Percentiles rank a stretch among this genome's conserved stretches.
Evolutionary conservation across 2,113 vertebrate species (phyloP).

Genomic region (Fregata magnificens): DNA sequence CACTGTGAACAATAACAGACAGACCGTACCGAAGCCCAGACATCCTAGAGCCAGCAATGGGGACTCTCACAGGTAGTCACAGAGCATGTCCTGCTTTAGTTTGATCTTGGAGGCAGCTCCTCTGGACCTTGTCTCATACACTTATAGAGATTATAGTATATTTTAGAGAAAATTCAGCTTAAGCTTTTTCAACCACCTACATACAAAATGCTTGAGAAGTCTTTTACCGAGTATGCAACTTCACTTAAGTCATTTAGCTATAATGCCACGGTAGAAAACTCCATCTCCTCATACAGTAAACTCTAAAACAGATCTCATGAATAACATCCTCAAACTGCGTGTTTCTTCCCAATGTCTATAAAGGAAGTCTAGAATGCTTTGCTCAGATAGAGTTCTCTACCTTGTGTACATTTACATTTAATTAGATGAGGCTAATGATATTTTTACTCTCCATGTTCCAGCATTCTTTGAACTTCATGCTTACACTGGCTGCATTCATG

Average conservation of each 20-base stretch:
- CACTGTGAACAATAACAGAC: background rate
- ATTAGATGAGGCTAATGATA: background rate
- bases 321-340: background rate
- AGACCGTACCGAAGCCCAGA: rapidly evolving
- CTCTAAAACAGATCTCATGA: background rate
- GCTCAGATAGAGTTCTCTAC: background rate
- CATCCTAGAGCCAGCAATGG: background rate
- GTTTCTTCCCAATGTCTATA: background rate
- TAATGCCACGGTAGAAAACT: background rate
- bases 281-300: background rate
- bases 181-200: background rate
- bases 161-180: background rate
- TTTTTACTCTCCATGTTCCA: background rate
- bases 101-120: background rate
- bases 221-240: background rate
- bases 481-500: background rate
- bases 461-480: background rate
- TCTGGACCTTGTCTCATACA: background rate
- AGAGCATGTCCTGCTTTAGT: background rate
- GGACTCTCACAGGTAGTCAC: background rate
- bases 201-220: background rate
- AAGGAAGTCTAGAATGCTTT: background rate
- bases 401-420: background rate
- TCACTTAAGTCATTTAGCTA: background rate
- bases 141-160: background rate